Evolutionary conservation across 2,888 invertebrate genomes (phyloP).

Genomic region (Pyrgus malvae): DNA sequence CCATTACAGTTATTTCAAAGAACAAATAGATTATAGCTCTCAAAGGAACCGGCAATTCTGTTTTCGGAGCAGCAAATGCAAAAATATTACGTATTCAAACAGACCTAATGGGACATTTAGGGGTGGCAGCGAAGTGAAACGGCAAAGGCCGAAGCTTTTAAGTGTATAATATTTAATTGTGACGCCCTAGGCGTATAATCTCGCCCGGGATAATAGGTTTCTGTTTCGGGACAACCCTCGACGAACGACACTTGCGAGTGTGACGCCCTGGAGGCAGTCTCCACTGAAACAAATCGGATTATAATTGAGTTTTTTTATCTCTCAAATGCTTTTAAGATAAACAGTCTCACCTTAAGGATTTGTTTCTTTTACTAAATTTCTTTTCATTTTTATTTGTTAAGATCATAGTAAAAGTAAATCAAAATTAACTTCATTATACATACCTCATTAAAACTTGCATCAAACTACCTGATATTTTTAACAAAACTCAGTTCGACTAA

Average conservation of each 20-base stretch:
- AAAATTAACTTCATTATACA: too few species aligned
- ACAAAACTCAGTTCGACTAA: too few species aligned
- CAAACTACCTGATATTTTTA: too few species aligned
- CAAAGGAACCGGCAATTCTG: conserved; percentile 80
- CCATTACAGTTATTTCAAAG: conserved; percentile 79
- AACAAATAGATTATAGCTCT: conserved; percentile 81
- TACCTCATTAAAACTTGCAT: too few species aligned
- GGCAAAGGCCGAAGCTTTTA: conserved; percentile 83
- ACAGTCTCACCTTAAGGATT: conserved; percentile 25
- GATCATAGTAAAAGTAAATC: too few species aligned
- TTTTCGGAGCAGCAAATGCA: conserved; percentile 80
- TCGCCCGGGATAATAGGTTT: conserved; percentile 83
- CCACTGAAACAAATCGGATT: conserved; percentile 78
- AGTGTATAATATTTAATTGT: conserved; percentile 83
- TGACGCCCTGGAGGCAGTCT: conserved; percentile 72
- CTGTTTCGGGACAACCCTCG: conserved; percentile 80
- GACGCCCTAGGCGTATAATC: conserved; percentile 83
- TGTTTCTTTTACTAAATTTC: conserved; percentile 29
- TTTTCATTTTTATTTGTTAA: background rate
- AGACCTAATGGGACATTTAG: conserved; percentile 82
- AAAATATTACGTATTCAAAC: conserved; percentile 83
- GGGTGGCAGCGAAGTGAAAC: conserved; percentile 81
- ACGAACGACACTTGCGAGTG: conserved; percentile 75
- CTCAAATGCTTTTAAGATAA: conserved; percentile 56
- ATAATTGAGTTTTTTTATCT: conserved; percentile 74